These are phyloP conservation scores for Zosterops japonicus DNA, from an alignment of 2,113 vertebrate species.

Conservation along the genomic window DNA sequence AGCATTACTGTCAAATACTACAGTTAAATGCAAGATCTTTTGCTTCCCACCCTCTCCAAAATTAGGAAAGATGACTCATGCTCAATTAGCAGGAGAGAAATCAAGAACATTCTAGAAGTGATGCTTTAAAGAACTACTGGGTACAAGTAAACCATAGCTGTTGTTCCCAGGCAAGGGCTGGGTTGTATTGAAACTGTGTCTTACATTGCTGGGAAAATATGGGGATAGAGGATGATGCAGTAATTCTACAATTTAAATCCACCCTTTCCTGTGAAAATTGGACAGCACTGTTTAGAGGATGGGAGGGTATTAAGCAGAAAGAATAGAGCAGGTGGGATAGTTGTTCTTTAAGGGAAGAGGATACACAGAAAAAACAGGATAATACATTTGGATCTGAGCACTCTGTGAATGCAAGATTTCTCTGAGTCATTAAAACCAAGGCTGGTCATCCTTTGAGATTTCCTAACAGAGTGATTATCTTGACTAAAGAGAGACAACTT, in stretches of 20 bases:
- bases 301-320: background rate
- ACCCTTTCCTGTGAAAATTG: conserved; percentile 44
- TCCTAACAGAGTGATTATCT: conserved; percentile 9
- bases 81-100: background rate
- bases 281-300: background rate
- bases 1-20: background rate
- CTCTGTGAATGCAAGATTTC: background rate
- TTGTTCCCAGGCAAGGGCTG: background rate
- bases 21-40: background rate
- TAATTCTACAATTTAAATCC: background rate
- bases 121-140: background rate
- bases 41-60: background rate
- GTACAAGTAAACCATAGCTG: background rate
- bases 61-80: background rate
- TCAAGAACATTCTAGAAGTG: background rate
- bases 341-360: background rate
- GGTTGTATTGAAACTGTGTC: background rate
- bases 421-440: conserved; percentile 34
- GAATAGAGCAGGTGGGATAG: background rate
- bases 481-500: background rate
- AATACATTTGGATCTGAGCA: background rate
- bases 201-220: background rate
- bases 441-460: conserved; percentile 31
- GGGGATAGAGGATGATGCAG: background rate
- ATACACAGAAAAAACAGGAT: background rate